These are phyloP conservation scores for Cryptotermes secundus DNA, from an alignment of 1,140 invertebrate species.

Conservation along the genomic window DNA sequence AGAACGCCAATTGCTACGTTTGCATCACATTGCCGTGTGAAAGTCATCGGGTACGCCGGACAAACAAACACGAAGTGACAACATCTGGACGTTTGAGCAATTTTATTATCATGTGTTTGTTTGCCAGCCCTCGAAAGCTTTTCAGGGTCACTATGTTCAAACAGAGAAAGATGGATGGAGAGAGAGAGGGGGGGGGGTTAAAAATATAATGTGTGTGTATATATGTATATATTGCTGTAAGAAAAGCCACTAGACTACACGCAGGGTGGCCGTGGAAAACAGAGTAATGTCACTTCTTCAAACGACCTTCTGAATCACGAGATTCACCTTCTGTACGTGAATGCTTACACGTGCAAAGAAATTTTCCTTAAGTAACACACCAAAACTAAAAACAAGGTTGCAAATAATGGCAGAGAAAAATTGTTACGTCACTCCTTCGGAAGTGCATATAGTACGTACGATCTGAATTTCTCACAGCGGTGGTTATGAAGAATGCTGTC, in stretches of 20 bases:
- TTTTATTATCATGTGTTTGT: constrained; percentile 6
- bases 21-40: not conserved
- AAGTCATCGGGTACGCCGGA: not conserved
- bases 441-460: no score
- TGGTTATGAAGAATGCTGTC: no score
- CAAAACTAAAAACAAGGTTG: not conserved
- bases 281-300: not conserved
- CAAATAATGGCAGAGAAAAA: not conserved
- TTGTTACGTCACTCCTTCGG: no score
- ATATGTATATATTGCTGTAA: not conserved
- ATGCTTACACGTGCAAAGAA: not conserved
- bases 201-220: not conserved
- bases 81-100: not conserved
- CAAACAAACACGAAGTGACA: not conserved
- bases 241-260: not conserved
- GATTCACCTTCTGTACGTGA: not conserved
- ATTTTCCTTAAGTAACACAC: not conserved
- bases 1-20: not conserved
- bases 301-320: not conserved
- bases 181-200: no score
- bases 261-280: not conserved
- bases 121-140: not conserved
- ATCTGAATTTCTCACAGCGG: no score
- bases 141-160: not conserved
- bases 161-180: not conserved